phyloP scores from a whole-genome alignment of 2,888 invertebrate species.

The Drosophila helvetica region DNA sequence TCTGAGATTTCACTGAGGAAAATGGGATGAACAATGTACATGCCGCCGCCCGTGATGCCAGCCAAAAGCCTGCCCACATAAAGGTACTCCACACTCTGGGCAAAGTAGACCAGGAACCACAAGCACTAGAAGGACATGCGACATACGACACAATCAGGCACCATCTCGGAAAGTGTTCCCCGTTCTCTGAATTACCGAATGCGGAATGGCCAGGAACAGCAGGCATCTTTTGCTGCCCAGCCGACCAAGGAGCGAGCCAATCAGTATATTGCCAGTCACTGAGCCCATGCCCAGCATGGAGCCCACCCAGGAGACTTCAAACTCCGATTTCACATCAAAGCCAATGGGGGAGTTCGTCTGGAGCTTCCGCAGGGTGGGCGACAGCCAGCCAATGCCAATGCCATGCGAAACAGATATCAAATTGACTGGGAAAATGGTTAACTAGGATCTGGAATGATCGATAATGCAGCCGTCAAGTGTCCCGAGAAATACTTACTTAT shows the following conservation, averaged over 20 bases:
- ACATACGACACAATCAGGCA: too few species aligned
- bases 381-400: conserved; percentile 81
- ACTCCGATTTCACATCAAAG: conserved; percentile 55
- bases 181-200: conserved; percentile 66
- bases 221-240: conserved; percentile 75
- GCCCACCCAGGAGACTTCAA: conserved; percentile 81
- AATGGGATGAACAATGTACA: conserved; percentile 73
- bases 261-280: conserved; percentile 72
- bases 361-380: conserved; percentile 77
- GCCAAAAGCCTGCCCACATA: conserved; percentile 66
- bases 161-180: background rate
- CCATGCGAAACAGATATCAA: conserved; percentile 81
- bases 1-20: conserved; percentile 75
- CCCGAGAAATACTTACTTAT: conserved; percentile 55
- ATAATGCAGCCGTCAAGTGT: too few species aligned
- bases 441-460: background rate
- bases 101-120: conserved; percentile 68
- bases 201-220: conserved; percentile 75
- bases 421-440: conserved; percentile 67
- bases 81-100: conserved; percentile 59
- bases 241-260: conserved; percentile 64
- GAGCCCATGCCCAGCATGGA: conserved; percentile 78
- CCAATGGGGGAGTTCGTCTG: conserved; percentile 68
- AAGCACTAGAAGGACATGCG: conserved; percentile 51
- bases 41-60: conserved; percentile 72